Percentiles rank a stretch among this genome's conserved stretches.
These are phyloP conservation scores for Psittacula echo DNA, from an alignment of 2,797 vertebrate genomes.

Conservation along the genomic window DNA sequence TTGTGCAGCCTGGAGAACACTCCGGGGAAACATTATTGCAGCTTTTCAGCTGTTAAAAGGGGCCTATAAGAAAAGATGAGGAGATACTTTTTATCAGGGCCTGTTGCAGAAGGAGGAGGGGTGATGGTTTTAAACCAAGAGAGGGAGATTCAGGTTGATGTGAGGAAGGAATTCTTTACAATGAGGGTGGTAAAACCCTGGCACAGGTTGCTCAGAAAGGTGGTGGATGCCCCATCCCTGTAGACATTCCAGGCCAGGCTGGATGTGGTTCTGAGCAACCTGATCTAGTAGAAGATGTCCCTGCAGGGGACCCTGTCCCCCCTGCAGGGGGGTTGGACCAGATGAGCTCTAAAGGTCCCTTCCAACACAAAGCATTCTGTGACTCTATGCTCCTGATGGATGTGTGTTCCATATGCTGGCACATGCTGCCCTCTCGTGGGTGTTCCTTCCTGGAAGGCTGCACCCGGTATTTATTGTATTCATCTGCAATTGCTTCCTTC, in stretches of 20 bases:
- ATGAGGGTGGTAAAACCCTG: neutral
- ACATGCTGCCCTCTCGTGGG: slow-evolving; percentile 11
- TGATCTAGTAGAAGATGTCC: neutral
- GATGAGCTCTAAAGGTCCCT: neutral
- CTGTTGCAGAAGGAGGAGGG: neutral
- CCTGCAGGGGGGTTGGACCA: neutral
- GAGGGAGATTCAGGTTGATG: neutral
- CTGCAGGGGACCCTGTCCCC: too few species aligned
- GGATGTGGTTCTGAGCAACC: neutral
- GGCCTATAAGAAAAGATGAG: neutral
- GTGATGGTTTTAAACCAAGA: neutral
- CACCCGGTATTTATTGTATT: neutral
- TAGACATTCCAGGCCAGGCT: neutral
- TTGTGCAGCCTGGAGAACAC: neutral
- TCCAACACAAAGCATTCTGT: neutral
- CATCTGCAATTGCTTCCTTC: neutral
- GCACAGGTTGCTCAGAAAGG: neutral
- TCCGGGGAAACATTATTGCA: neutral
- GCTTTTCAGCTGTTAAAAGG: neutral
- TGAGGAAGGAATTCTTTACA: neutral
- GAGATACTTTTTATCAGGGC: neutral
- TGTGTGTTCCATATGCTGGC: neutral
- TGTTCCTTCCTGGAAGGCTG: neutral
- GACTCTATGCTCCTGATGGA: neutral
- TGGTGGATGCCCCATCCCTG: neutral